These are phyloP conservation scores for Melanostoma scalare DNA, from an alignment of 2,888 invertebrate species.

Conservation along the genomic window DNA sequence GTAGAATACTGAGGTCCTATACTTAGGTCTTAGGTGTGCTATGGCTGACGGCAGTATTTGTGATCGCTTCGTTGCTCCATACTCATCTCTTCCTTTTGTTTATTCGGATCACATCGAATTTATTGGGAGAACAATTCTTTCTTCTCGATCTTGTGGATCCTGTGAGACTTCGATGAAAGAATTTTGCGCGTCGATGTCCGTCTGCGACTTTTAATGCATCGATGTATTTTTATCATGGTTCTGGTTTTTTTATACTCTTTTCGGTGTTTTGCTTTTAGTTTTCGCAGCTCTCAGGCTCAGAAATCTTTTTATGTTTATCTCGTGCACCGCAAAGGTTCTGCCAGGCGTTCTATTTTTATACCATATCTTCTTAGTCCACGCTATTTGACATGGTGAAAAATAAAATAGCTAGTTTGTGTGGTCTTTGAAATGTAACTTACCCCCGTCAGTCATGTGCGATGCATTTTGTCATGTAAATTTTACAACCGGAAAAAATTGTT, in stretches of 20 bases:
- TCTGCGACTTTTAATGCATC: constrained; percentile 71
- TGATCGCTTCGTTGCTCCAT: constrained; percentile 50
- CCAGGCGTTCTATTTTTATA: constrained; percentile 57
- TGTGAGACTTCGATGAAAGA: constrained; percentile 54
- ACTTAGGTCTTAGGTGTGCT: constrained; percentile 30
- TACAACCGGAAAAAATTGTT: constrained; percentile 28
- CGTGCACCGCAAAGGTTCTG: constrained; percentile 47
- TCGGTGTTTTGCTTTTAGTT: constrained; percentile 33
- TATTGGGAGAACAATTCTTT: constrained; percentile 51
- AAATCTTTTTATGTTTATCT: constrained; percentile 61
- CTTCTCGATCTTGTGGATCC: constrained; percentile 28
- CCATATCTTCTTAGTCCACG: constrained; percentile 8
- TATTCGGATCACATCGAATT: constrained; percentile 67
- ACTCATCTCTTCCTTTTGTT: constrained; percentile 51
- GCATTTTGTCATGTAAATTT: constrained; percentile 59
- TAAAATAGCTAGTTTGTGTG: constrained; percentile 48
- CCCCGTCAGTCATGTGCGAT: constrained; percentile 8
- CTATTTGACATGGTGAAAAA: constrained; percentile 46
- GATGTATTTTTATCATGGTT: constrained; percentile 67
- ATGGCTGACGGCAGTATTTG: constrained; percentile 68
- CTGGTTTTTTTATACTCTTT: constrained; percentile 21
- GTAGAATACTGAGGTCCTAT: constrained; percentile 29
- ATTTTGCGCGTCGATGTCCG: constrained; percentile 69
- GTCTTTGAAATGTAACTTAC: constrained; percentile 30
- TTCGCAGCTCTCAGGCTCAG: constrained; percentile 46